These are phyloP conservation scores for Macrosoma leucophasiata DNA, from an alignment of 2,888 invertebrate genomes.

Conservation along the genomic window DNA sequence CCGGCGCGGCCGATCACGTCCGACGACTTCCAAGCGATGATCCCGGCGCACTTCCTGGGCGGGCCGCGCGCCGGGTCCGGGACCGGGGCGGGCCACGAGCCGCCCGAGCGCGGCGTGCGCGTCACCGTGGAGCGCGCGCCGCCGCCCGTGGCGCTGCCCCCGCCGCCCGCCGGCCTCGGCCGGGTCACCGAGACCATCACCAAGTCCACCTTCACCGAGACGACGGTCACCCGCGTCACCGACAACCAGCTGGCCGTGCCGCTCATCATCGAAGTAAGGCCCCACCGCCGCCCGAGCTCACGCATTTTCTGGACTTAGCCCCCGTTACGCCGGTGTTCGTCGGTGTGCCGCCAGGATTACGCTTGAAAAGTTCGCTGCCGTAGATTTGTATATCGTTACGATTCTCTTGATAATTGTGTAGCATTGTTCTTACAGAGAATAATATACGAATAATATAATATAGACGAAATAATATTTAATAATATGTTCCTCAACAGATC, in stretches of 20 bases:
- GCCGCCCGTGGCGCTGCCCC: slow-evolving; percentile 80
- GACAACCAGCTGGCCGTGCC: slow-evolving; percentile 92
- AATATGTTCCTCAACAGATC: too few relatives aligned
- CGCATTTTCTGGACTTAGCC: too few relatives aligned
- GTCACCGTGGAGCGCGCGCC: slow-evolving; percentile 93
- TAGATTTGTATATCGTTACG: too few relatives aligned
- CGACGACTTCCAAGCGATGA: slow-evolving; percentile 97
- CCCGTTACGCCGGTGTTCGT: too few relatives aligned
- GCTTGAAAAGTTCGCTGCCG: too few relatives aligned
- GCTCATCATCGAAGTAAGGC: slow-evolving; percentile 89
- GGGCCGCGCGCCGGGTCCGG: slow-evolving; percentile 47
- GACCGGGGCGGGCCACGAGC: slow-evolving; percentile 41
- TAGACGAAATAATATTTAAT: too few relatives aligned
- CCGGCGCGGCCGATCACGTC: slow-evolving; percentile 91
- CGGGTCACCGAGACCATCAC: slow-evolving; percentile 96
- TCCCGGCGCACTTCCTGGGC: slow-evolving; percentile 90
- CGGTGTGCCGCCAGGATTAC: too few relatives aligned
- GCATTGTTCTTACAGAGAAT: too few relatives aligned
- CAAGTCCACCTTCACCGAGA: slow-evolving; percentile 96
- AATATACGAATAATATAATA: too few relatives aligned
- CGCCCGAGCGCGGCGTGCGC: slow-evolving; percentile 53
- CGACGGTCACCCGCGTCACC: slow-evolving; percentile 94
- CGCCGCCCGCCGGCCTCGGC: slow-evolving; percentile 89
- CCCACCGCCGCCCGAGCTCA: too few relatives aligned
- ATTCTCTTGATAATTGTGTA: too few relatives aligned